These are phyloP conservation scores for Leistus spinibarbis DNA, from an alignment of 2,888 invertebrate species.

Conservation along the genomic window DNA sequence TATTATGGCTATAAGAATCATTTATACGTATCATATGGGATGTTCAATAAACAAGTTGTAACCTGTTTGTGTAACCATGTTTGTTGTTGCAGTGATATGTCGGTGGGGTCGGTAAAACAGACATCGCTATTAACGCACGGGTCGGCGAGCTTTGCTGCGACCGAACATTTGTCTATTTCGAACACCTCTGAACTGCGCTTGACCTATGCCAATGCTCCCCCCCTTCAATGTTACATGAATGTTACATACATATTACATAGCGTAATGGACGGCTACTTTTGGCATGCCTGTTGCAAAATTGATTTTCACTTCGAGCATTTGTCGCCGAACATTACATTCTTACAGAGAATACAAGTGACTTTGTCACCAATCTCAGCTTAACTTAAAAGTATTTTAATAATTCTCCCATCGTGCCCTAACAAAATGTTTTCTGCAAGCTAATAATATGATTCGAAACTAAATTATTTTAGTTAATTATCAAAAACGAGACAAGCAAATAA, in stretches of 20 bases:
- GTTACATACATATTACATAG: not conserved
- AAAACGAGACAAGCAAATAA: too few species aligned
- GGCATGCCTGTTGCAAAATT: not conserved
- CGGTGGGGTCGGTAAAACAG: constrained; percentile 23
- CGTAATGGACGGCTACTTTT: not conserved
- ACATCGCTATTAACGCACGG: constrained; percentile 40
- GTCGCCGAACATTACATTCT: not conserved
- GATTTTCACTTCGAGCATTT: not conserved
- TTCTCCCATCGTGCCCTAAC: too few species aligned
- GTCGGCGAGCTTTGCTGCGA: constrained; percentile 45
- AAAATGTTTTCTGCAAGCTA: too few species aligned
- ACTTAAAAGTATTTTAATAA: too few species aligned
- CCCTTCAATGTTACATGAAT: not conserved
- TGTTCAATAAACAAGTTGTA: not conserved
- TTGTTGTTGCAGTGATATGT: constrained; percentile 24
- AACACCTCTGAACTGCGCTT: constrained; percentile 33
- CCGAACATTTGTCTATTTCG: constrained; percentile 47
- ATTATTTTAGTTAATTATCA: too few species aligned
- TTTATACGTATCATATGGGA: constrained; percentile 1
- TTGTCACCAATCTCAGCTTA: not conserved
- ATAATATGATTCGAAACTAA: too few species aligned
- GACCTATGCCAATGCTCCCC: not conserved
- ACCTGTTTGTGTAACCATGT: not conserved
- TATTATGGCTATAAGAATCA: constrained; percentile 1
- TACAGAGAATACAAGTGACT: not conserved